phyloP scores from a whole-genome alignment of 2,888 invertebrate species.

The Pherbina coryleti region DNA sequence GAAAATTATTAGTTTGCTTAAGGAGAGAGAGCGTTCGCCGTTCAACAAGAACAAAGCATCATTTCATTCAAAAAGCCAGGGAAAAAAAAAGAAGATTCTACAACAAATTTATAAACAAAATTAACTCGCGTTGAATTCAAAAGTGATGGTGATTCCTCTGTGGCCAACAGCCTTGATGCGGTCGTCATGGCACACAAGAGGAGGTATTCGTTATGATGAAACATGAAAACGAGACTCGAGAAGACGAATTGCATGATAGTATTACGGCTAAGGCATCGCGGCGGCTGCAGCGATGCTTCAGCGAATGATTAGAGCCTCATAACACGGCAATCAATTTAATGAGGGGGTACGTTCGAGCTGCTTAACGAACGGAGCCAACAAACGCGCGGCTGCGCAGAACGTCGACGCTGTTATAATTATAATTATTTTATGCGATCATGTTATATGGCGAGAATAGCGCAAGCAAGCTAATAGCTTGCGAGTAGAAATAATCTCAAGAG shows the following conservation, averaged over 20 bases:
- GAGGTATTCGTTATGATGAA: constrained; percentile 32
- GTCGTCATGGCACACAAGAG: constrained; percentile 41
- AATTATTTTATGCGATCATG: constrained; percentile 29
- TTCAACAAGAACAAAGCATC: constrained; percentile 28
- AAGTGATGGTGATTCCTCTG: constrained; percentile 28
- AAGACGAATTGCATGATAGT: constrained; percentile 27
- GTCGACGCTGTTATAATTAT: constrained; percentile 24
- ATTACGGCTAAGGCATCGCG: constrained; percentile 29
- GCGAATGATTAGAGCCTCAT: constrained; percentile 56
- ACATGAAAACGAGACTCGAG: constrained; percentile 19
- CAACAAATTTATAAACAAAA: constrained; percentile 47
- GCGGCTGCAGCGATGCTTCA: constrained; percentile 40
- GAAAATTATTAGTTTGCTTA: constrained; percentile 62
- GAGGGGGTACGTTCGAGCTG: constrained; percentile 47
- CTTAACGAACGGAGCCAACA: constrained; percentile 7
- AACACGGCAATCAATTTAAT: constrained; percentile 60
- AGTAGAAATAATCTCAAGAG: constrained; percentile 5
- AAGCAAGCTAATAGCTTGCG: constrained; percentile 15
- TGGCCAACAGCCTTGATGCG: neutral
- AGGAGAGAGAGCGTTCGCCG: constrained; percentile 46
- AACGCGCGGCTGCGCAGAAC: neutral
- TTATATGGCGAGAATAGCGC: neutral
- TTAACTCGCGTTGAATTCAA: constrained; percentile 48
- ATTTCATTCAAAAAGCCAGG: constrained; percentile 8
- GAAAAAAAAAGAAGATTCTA: constrained; percentile 42